Percentiles rank a stretch among this genome's conserved stretches.
These are phyloP conservation scores for Parauchenoglanis punctatus DNA, from an alignment of 2,797 vertebrate genomes.

Conservation along the genomic window DNA sequence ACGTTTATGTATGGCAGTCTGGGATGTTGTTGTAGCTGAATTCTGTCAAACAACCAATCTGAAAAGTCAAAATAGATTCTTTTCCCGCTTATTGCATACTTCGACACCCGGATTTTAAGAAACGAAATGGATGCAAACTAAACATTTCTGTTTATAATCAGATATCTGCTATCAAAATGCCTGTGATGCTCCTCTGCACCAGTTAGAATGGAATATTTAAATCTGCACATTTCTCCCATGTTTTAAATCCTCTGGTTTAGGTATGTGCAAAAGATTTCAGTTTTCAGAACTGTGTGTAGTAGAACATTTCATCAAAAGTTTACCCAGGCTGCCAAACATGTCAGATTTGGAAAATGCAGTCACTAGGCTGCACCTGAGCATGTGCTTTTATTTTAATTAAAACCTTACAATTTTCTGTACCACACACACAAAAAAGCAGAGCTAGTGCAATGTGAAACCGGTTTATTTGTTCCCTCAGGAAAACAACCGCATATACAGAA, in stretches of 20 bases:
- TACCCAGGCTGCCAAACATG: not conserved
- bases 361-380: not conserved
- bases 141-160: not conserved
- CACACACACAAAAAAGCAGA: not conserved
- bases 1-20: not conserved
- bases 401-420: not conserved
- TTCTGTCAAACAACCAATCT: not conserved
- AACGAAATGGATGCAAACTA: not conserved
- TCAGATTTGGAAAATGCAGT: too few relatives aligned
- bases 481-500: conserved; percentile 85
- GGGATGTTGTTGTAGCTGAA: not conserved
- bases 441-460: not conserved
- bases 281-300: not conserved
- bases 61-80: not conserved
- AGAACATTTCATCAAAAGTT: not conserved
- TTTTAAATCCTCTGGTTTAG: not conserved
- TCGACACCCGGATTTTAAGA: not conserved
- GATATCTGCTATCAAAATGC: not conserved
- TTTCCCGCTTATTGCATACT: not conserved
- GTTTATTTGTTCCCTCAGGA: conserved; percentile 75
- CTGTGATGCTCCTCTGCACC: not conserved
- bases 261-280: not conserved
- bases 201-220: not conserved
- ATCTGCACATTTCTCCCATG: not conserved
- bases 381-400: not conserved